Percentiles rank a stretch among this genome's conserved stretches.
These are phyloP conservation scores for Datnioides undecimradiatus DNA, from an alignment of 2,113 vertebrate genomes.

Conservation along the genomic window DNA sequence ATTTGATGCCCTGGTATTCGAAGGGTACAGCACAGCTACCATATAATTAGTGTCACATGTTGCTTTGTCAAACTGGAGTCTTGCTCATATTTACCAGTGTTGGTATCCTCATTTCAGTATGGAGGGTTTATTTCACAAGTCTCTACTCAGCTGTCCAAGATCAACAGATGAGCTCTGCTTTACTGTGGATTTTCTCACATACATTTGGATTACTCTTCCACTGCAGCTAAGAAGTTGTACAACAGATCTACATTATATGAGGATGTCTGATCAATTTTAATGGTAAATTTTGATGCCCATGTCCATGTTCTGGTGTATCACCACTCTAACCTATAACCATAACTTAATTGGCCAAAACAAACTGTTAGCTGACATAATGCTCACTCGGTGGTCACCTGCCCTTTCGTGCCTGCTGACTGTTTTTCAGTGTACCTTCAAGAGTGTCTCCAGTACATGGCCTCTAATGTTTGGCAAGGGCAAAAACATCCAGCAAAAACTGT, in stretches of 20 bases:
- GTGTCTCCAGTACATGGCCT: too few species aligned
- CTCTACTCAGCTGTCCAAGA: not conserved
- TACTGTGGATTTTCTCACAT: conserved; percentile 40
- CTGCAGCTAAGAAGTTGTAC: not conserved
- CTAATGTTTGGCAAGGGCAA: too few species aligned
- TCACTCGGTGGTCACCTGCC: too few species aligned
- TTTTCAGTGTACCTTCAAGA: too few species aligned
- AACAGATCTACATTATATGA: not conserved
- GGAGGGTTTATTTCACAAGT: conserved; percentile 16
- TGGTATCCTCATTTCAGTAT: not conserved
- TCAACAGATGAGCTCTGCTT: conserved; percentile 26
- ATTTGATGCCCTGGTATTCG: not conserved
- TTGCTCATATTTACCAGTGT: not conserved
- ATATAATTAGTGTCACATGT: not conserved
- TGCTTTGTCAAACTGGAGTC: not conserved
- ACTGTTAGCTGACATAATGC: too few species aligned
- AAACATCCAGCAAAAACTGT: too few species aligned
- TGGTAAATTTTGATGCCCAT: too few species aligned
- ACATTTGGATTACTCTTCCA: conserved; percentile 21
- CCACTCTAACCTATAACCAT: too few species aligned
- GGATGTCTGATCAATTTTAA: too few species aligned
- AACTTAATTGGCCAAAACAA: too few species aligned
- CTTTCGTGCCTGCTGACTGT: too few species aligned
- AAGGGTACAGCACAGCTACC: not conserved
- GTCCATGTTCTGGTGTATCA: too few species aligned